Percentiles rank a stretch among this genome's conserved stretches.
phyloP scores from a whole-genome alignment of 2,888 invertebrate genomes.

The Dusona sp. region DNA sequence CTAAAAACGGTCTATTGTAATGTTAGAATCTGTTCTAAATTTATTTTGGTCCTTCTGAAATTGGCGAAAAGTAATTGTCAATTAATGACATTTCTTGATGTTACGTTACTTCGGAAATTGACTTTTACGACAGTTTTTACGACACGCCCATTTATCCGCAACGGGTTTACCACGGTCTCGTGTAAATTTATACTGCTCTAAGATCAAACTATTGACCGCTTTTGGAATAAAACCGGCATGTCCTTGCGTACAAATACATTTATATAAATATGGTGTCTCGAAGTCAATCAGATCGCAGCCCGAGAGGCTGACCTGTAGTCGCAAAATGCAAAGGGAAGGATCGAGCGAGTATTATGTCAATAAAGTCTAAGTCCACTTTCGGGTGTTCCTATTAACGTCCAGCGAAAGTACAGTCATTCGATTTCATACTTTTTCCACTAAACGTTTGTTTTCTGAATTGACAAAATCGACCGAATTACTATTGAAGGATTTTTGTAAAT shows the following conservation, averaged over 20 bases:
- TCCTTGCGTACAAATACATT: not conserved
- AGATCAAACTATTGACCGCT: slow-evolving; percentile 57
- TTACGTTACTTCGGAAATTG: no score
- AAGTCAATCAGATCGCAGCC: slow-evolving; percentile 52
- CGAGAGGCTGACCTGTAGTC: slow-evolving; percentile 59
- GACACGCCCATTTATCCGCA: not conserved
- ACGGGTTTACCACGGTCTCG: no score
- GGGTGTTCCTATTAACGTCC: slow-evolving; percentile 32
- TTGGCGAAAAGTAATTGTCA: not conserved
- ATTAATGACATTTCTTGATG: not conserved
- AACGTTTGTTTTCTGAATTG: no score
- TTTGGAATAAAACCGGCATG: slow-evolving; percentile 44
- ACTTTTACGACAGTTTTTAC: slow-evolving; percentile 29
- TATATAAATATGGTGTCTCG: slow-evolving; percentile 37
- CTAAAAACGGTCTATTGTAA: no score
- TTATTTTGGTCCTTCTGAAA: not conserved
- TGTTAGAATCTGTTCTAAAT: no score
- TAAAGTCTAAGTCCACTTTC: slow-evolving; percentile 53
- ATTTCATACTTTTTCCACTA: not conserved
- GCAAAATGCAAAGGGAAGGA: slow-evolving; percentile 59
- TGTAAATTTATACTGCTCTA: slow-evolving; percentile 38
- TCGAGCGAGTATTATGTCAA: slow-evolving; percentile 44
- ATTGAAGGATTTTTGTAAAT: not conserved
- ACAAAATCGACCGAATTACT: not conserved
- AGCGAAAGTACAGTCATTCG: slow-evolving; percentile 2